Evolutionary conservation across 2,888 invertebrate genomes (phyloP), one percentile per base, ranked within the genome.

Genomic region (Caenorhabditis becei): DNA sequence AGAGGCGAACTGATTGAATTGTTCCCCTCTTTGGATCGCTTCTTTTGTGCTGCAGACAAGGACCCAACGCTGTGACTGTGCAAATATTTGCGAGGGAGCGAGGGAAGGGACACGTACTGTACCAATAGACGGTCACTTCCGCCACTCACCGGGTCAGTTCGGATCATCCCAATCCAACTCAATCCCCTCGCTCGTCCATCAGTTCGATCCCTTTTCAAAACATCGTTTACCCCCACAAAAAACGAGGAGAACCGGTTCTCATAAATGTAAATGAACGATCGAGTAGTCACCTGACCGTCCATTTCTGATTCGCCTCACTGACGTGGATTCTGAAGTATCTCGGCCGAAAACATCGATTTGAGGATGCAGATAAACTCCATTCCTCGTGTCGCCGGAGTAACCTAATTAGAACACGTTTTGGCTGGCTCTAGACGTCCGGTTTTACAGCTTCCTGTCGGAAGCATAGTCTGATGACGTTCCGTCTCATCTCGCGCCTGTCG

Each of bases 401-500:
- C 47, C 47, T 18, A 47, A n/a, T 47, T 47, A 47, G 47, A 47
- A 47, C 47, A 47, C 47, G 47, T 47, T 47, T 18, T 18, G 3
- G 18, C 18, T 47, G 47, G 47, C 47, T 47, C 47, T 47, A 47
- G 18, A 47, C n/a, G 41, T 18, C 47, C 47, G 47, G 14, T 47
- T 37, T 28, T 44, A 35, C 49, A 32, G 20, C 18, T 24, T 61
- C 61, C 23, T n/a, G 23, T 8, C 24, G 53, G 24, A 26, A 11
- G 47, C 47, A 26, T 47, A 10, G 20, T 54, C 54, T 32, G 54
- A 35, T 24, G 20, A 26, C 26, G 51, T 51, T 56, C 66, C 28
- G 69, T 69, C 59, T 51, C 70, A 61, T 71, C 70, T 53, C 44
- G 61, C 61, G 70, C 62, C 70, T 61, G 70, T 62, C 61, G 61